A percentile compares a stretch with the other conserved stretches of the same genome.
Conservation (phyloP, 2,797 vertebrate species). For the Peromyscus aztecus region DNA sequence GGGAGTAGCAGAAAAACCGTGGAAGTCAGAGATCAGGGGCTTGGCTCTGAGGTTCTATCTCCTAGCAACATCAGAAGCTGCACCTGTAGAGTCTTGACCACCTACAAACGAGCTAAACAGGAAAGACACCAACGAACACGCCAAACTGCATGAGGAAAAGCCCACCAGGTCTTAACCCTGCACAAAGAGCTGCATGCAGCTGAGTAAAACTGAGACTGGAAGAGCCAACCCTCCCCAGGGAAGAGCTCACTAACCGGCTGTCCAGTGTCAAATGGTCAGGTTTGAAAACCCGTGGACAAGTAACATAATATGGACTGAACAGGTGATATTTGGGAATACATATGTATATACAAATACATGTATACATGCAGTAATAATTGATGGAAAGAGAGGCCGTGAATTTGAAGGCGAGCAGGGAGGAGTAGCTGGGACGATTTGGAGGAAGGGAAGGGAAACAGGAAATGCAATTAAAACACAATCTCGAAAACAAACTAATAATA, state of each 20-base stretch:
- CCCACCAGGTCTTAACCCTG: neutral
- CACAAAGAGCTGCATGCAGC: neutral
- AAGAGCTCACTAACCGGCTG: neutral
- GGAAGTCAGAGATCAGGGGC: neutral
- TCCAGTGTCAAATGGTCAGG: neutral
- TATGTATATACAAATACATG: neutral
- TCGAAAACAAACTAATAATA: neutral
- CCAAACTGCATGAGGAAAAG: neutral
- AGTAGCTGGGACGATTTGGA: too few relatives aligned
- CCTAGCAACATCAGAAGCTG: neutral
- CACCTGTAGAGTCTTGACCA: neutral
- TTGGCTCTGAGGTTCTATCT: neutral
- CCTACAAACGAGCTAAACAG: neutral
- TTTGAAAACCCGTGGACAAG: neutral
- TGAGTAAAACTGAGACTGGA: neutral
- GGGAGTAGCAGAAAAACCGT: neutral
- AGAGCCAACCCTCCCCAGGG: rapidly evolving
- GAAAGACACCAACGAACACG: neutral
- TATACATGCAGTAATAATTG: neutral
- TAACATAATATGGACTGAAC: neutral
- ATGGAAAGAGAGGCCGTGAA: neutral
- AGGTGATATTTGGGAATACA: neutral
- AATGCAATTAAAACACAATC: neutral
- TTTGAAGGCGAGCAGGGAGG: neutral
- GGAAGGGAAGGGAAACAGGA: neutral